phyloP scores from a whole-genome alignment of 2,797 vertebrate genomes.

The Choloepus didactylus region DNA sequence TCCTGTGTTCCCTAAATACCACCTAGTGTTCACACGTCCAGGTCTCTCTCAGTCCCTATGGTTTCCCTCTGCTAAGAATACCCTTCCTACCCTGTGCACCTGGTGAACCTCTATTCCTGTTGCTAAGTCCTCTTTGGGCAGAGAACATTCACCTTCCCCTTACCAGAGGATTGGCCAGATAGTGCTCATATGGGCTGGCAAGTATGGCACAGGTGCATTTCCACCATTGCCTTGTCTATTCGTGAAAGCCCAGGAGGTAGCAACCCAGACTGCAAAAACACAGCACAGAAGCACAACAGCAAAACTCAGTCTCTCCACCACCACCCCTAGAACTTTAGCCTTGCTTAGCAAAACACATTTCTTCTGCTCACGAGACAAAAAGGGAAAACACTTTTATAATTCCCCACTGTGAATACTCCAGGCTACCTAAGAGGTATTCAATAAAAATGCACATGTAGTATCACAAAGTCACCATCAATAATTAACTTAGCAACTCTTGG shows the following conservation, averaged over 20 bases:
- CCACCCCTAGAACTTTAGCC: background rate
- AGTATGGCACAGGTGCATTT: too few relatives aligned
- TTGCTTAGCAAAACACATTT: background rate
- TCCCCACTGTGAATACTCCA: background rate
- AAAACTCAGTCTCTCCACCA: background rate
- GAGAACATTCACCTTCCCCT: background rate
- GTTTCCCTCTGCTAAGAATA: slow-evolving; percentile 27
- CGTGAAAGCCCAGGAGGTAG: background rate
- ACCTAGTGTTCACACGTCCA: background rate
- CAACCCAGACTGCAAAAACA: background rate
- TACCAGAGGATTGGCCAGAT: background rate
- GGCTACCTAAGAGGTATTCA: background rate
- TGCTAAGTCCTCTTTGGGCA: background rate
- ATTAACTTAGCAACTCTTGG: background rate
- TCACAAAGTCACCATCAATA: background rate
- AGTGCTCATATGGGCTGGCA: background rate
- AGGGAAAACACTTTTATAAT: background rate
- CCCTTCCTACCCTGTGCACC: background rate
- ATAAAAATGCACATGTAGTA: slow-evolving; percentile 31
- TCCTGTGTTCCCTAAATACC: background rate
- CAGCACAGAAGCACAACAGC: background rate
- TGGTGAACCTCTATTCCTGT: background rate
- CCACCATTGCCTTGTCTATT: background rate
- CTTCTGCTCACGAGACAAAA: background rate
- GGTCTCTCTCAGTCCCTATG: background rate